Evolutionary conservation across 2,113 vertebrate species (phyloP).

Genomic region (Poeciliopsis turrubarensis): DNA sequence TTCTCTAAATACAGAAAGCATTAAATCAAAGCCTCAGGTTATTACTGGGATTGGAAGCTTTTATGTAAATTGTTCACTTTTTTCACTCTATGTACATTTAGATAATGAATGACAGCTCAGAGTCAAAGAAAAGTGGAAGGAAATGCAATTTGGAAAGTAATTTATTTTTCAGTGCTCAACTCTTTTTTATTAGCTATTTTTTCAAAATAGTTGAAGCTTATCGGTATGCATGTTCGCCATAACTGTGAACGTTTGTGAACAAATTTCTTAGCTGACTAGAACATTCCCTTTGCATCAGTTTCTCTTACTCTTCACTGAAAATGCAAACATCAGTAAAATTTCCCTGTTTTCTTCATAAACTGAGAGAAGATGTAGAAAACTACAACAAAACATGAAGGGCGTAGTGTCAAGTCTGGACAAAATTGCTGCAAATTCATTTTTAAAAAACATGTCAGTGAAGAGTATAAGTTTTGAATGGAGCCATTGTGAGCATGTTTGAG

Average conservation of each 20-base stretch:
- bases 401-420: neutral
- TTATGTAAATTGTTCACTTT: slow-evolving; percentile 9
- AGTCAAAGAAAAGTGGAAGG: neutral
- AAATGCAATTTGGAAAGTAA: neutral
- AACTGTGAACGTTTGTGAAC: neutral
- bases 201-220: too few species aligned
- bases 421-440: neutral
- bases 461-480: too few species aligned
- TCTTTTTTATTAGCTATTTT: too few species aligned
- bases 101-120: slow-evolving; percentile 6
- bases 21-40: neutral
- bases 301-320: neutral
- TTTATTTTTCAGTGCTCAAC: neutral
- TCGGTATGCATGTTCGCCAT: neutral
- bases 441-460: too few species aligned
- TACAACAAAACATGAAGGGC: neutral
- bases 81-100: neutral
- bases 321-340: neutral
- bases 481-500: too few species aligned
- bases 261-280: neutral
- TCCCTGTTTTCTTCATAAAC: neutral
- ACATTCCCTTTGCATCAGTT: neutral
- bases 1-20: neutral
- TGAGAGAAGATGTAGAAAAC: neutral
- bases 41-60: neutral